These are phyloP conservation scores for Ameiurus melas DNA, from an alignment of 2,113 vertebrate species.

Conservation along the genomic window DNA sequence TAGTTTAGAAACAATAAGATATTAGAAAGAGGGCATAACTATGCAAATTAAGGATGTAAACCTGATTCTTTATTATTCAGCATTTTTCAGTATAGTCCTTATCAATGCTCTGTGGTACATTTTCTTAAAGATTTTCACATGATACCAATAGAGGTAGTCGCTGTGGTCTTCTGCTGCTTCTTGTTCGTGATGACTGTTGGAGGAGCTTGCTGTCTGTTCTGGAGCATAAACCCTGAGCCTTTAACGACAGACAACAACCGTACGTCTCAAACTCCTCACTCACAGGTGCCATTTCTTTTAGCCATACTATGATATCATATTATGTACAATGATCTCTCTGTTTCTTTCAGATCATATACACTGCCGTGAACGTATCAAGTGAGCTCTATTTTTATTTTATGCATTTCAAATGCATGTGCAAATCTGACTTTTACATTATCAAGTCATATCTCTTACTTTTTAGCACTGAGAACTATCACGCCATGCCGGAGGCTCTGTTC, in stretches of 20 bases:
- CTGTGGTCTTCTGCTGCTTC: constrained; percentile 65
- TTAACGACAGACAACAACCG: neutral
- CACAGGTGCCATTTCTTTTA: neutral
- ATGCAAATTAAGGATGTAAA: neutral
- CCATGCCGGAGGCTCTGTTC: neutral
- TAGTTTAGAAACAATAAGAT: neutral
- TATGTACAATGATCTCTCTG: neutral
- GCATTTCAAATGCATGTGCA: neutral
- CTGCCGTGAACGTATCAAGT: constrained; percentile 35
- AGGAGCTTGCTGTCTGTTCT: constrained; percentile 47
- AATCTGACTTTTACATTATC: neutral
- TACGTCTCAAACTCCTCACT: neutral
- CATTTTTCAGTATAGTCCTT: neutral
- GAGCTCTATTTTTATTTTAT: constrained; percentile 5
- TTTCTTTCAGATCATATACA: constrained; percentile 55
- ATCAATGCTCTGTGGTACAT: neutral
- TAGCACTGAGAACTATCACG: neutral
- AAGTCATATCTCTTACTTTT: neutral
- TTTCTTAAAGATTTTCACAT: constrained; percentile 47
- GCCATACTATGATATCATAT: neutral
- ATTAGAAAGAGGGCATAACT: neutral
- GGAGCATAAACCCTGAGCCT: constrained; percentile 18
- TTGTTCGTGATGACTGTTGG: constrained; percentile 58
- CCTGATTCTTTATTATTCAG: neutral
- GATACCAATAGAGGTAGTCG: constrained; percentile 54